A percentile compares a stretch with the other conserved stretches of the same genome.
These are phyloP conservation scores for Vollenhovia emeryi DNA, from an alignment of 1,140 invertebrate genomes.

Conservation along the genomic window DNA sequence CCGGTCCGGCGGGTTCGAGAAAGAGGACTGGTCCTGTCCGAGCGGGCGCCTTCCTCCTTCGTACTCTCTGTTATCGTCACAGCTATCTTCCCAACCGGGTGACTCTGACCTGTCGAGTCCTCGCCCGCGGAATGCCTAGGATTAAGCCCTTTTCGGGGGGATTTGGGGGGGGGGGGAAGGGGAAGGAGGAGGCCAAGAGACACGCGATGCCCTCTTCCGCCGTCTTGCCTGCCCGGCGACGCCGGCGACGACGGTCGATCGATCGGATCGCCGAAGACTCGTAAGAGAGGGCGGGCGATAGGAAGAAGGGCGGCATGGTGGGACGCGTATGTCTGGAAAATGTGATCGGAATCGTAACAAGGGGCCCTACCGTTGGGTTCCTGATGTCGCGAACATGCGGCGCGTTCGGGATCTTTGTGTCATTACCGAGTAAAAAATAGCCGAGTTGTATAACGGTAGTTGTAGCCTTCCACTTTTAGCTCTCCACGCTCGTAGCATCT, in stretches of 20 bases:
- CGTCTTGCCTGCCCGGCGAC: constrained; percentile 2
- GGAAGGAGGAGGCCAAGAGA: too few species aligned
- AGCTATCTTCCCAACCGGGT: constrained; percentile 57
- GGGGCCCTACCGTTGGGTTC: constrained; percentile 22
- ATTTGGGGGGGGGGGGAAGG: too few species aligned
- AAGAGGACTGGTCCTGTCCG: constrained; percentile 70
- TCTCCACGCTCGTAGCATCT: not conserved
- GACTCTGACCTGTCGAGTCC: constrained; percentile 54
- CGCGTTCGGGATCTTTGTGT: constrained; percentile 13
- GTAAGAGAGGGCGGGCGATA: constrained; percentile 31
- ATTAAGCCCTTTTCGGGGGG: constrained; percentile 69
- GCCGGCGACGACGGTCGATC: constrained; percentile 44
- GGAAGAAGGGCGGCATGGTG: constrained; percentile 16
- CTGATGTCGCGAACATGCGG: constrained; percentile 52
- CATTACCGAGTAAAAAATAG: constrained; percentile 48
- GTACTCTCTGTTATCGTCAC: constrained; percentile 76
- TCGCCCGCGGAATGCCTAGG: constrained; percentile 64
- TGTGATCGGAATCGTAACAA: constrained; percentile 60
- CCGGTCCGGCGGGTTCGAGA: constrained; percentile 76
- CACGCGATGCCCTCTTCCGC: constrained; percentile 59
- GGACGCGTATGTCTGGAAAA: constrained; percentile 56
- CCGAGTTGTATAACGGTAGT: too few species aligned
- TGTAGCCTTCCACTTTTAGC: not conserved
- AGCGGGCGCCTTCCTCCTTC: constrained; percentile 54
- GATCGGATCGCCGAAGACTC: constrained; percentile 56